Evolutionary conservation across 2,797 vertebrate genomes (phyloP), one percentile per base, ranked within the genome.

Genomic region (Adelosebastes latens): DNA sequence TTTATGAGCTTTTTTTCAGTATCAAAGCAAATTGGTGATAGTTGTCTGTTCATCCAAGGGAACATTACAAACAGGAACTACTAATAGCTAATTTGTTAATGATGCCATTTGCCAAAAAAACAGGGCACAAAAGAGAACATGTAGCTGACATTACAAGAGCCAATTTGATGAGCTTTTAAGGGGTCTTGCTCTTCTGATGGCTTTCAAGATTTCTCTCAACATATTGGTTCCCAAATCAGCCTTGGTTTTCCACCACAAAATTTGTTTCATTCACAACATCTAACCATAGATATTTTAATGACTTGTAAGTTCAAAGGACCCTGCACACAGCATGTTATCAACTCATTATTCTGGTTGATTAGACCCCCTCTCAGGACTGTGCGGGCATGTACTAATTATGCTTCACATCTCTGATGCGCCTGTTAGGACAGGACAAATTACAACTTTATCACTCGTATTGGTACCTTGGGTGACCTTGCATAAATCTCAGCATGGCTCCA

Each of bases 21-120:
- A 1, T 59, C 1, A 18, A 53, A 53, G 49, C 0, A 53, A 53
- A 0, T 49, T 0, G 56, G 0, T 27, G 27, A 31, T 20, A 29
- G 25, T 11, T 29, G 25, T 29, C 56, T 59, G 13, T 58, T 27
- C 24, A 58, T 58, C 0, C 24, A 25, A 12, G 4, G 12, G 56
- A 59, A 29, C 25, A 29, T 59, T 27, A 46, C 0, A 46, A 46
- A 46, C 16, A 46, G 42, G 16, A 46, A 46, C 42, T 46, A 27
- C 56, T 29, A 9, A 9, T 27, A 29, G 24, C 5, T 13, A 55
- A 22, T 55, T 55, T 55, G 24, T 27, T 58, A 14, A 16, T 58
- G 24, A 7, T 27, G 55, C 14, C 56, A 58, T 27, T 58, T 27
- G 25, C 56, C 24, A 58, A 58, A 58, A 27, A 25, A 58, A 58